These are phyloP conservation scores for Chaetophractus vellerosus DNA, from an alignment of 2,797 vertebrate genomes.

Conservation along the genomic window DNA sequence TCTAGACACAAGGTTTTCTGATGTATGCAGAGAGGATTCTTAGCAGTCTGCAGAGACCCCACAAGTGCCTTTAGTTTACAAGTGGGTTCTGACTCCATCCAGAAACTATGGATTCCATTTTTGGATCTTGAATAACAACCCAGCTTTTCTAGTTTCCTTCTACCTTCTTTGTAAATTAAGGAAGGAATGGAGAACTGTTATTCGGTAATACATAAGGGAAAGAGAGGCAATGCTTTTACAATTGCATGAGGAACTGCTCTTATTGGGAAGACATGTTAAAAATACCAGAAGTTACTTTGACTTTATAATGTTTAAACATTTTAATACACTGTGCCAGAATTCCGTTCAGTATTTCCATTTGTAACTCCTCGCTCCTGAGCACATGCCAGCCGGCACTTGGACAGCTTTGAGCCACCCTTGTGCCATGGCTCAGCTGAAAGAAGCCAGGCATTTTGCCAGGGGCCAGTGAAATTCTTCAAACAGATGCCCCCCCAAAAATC, in stretches of 20 bases:
- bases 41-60: neutral
- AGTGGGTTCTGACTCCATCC: neutral
- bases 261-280: neutral
- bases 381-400: neutral
- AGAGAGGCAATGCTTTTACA: neutral
- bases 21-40: too few species aligned
- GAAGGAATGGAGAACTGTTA: neutral
- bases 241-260: neutral
- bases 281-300: neutral
- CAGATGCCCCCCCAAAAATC: neutral
- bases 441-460: too few species aligned
- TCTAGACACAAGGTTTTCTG: neutral
- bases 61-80: neutral
- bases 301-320: neutral
- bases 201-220: neutral
- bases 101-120: neutral
- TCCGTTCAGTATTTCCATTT: neutral
- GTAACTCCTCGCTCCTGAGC: neutral
- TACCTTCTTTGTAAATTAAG: constrained; percentile 4
- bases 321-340: neutral
- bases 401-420: neutral
- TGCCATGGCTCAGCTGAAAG: neutral
- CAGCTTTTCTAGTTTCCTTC: neutral
- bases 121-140: neutral
- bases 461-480: neutral